Conservation (phyloP, 1,140 invertebrate genomes). For the Microplitis mediator region DNA sequence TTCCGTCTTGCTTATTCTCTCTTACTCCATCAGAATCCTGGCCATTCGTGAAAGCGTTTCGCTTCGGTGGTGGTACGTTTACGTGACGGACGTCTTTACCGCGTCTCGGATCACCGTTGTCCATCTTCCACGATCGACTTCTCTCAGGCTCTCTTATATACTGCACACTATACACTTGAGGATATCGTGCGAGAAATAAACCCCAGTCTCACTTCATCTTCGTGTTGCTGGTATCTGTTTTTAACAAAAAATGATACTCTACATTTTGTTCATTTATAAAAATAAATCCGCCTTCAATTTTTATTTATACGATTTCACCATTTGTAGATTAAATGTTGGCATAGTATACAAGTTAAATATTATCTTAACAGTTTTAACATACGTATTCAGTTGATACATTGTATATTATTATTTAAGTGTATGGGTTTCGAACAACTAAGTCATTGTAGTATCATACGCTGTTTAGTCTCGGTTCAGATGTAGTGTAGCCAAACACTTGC, state of each 20-base stretch:
- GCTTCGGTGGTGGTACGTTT: conserved; percentile 8
- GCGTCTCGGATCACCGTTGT: conserved; percentile 23
- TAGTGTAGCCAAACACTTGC: not conserved
- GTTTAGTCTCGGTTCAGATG: not conserved
- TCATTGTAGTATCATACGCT: not conserved
- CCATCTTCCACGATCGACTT: conserved; percentile 29
- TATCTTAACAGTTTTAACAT: not conserved
- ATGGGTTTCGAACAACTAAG: not conserved
- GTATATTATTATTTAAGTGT: not conserved
- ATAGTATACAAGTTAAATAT: no score
- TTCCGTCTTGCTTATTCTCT: not conserved
- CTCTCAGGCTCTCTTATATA: not conserved
- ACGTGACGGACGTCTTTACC: conserved; percentile 33
- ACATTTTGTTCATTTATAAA: not conserved
- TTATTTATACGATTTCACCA: not conserved
- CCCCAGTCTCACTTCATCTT: conserved; percentile 10
- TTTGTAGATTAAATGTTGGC: no score
- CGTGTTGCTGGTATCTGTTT: not conserved
- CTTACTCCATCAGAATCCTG: conserved; percentile 14
- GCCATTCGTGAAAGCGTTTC: conserved; percentile 25
- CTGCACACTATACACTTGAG: not conserved
- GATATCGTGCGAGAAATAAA: conserved; percentile 25
- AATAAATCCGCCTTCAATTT: not conserved
- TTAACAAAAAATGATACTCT: not conserved
- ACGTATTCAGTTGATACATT: not conserved